Conservation (phyloP, 2,113 vertebrate species). For the Aix galericulata region DNA sequence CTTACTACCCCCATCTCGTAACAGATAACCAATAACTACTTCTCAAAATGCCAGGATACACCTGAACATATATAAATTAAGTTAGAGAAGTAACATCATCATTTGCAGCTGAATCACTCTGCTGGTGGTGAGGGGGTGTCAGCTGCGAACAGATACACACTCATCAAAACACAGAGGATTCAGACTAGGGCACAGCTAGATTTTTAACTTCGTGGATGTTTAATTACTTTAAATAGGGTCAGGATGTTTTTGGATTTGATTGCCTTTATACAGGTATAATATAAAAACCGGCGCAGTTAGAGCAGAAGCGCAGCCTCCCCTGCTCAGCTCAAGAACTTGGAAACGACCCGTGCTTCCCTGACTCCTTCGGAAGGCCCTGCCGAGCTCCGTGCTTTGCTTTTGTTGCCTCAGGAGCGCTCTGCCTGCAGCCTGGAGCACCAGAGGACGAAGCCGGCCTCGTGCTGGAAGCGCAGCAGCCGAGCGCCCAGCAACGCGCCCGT, state of each 20-base stretch:
- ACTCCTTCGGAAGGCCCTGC: background rate
- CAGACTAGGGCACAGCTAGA: background rate
- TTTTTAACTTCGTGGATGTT: background rate
- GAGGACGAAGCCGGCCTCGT: background rate
- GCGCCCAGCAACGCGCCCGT: accelerated
- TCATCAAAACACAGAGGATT: background rate
- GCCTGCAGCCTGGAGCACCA: background rate
- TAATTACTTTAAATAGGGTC: background rate
- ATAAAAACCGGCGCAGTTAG: background rate
- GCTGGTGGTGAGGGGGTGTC: background rate
- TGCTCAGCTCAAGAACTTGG: background rate
- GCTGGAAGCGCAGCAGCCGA: background rate
- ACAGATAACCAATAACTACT: background rate
- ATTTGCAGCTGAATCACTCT: background rate
- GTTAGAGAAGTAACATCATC: background rate
- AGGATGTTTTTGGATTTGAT: background rate
- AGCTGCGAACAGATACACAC: background rate
- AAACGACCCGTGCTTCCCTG: background rate
- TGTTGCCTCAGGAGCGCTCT: background rate
- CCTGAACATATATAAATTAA: background rate
- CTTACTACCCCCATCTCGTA: background rate
- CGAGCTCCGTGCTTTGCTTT: background rate
- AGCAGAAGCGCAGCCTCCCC: background rate
- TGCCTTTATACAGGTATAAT: background rate
- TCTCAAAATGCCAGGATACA: background rate